These are phyloP conservation scores for Heteractis magnifica DNA, from an alignment of 92 coral and sea anemone genomes.

Conservation along the genomic window DNA sequence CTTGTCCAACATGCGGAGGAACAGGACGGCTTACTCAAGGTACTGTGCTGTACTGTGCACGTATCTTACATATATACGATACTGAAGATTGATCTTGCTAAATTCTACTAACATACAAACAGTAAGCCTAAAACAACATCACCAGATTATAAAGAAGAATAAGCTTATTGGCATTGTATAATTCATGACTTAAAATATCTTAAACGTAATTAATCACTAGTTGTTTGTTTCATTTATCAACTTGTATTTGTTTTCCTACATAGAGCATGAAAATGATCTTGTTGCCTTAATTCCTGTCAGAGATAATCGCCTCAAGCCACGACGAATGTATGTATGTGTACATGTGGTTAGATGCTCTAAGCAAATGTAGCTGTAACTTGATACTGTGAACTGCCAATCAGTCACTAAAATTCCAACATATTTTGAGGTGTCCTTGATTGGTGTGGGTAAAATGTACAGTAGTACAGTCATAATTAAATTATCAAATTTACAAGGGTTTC, in stretches of 20 bases:
- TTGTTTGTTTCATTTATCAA: neutral
- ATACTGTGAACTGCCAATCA: no score
- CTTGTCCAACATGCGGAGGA: slow-evolving; percentile 92
- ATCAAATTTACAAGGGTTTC: no score
- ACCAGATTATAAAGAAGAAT: neutral
- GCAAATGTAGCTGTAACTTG: no score
- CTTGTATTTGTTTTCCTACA: neutral
- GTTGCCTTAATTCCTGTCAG: slow-evolving; percentile 93
- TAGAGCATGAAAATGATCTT: slow-evolving; percentile 86
- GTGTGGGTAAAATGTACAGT: no score
- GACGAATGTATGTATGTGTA: slow-evolving; percentile 67
- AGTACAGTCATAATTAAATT: no score
- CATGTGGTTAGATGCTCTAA: no score
- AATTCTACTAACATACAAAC: neutral
- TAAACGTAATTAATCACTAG: neutral
- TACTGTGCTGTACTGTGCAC: neutral
- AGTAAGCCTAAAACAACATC: neutral
- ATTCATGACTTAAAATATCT: no score
- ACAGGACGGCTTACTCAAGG: slow-evolving; percentile 79
- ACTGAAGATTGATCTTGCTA: neutral
- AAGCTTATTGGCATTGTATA: neutral
- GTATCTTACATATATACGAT: neutral
- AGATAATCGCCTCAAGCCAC: slow-evolving; percentile 78
- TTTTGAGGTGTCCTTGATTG: no score
- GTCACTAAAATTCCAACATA: no score